Evolutionary conservation across 2,113 vertebrate genomes (phyloP), one percentile per base, ranked within the genome.

Genomic region (Nicator chloris): DNA sequence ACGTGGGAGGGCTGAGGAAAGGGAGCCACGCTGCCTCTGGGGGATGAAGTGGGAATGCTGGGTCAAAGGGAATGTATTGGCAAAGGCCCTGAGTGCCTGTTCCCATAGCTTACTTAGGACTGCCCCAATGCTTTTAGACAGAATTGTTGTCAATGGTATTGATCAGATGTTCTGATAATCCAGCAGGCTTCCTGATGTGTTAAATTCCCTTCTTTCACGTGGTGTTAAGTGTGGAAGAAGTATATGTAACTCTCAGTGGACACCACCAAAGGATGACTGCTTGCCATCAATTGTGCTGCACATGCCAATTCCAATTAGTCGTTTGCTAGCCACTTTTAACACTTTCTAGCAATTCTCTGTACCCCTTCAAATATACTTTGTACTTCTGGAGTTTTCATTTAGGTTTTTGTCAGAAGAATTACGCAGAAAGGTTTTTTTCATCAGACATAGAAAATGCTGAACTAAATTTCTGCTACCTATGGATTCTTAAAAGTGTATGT

Each of bases 141-240:
- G 92, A 97, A 97, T 96, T 98, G 98, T 98, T 97, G 98, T 99
- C 98, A 95, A 96, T 98, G 97, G 95, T 98, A 99, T 99, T 98
- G 99, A 99, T 99, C 98, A 98, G 98, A 97, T 93, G 97, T 97
- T 98, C 97, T 98, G 98, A 98, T 98, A 98, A 98, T 98, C 98
- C 96, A 90, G 96, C 97, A 95, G 97, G 96, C 98, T 98, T 98
- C 97, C 97, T 97, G 97, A 97, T 98, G 98, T 98, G 98, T 98
- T 99, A 98, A 98, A 98, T 98, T 97, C 92, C 95, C 93, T 93
- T 57, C 88, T 96, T 98, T 97, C 86, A 91, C 85, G 39, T 97
- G 96, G 83, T 70, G 27, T 50, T 97, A 96, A 98, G 93, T 96
- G 96, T 97, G 90, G 95, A 96, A 98, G 96, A 93, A 95, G 66